These are phyloP conservation scores for Cygnus olor DNA, from an alignment of 2,797 vertebrate genomes.

Conservation along the genomic window DNA sequence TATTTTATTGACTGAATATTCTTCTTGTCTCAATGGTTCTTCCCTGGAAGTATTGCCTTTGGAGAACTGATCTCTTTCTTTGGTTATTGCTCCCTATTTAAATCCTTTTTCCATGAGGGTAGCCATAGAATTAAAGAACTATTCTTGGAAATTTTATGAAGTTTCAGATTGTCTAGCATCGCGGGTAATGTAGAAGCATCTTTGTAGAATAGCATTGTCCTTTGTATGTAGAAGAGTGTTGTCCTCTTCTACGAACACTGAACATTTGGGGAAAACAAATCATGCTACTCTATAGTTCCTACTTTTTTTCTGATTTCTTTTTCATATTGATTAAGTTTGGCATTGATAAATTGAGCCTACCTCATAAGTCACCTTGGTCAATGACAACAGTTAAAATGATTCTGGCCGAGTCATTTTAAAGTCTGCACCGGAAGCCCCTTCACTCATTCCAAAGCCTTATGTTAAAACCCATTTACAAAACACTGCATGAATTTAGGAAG, in stretches of 20 bases:
- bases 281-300: background rate
- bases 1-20: background rate
- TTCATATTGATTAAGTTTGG: conserved; percentile 6
- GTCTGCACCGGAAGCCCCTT: background rate
- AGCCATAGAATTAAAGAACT: background rate
- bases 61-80: background rate
- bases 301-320: background rate
- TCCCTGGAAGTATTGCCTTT: background rate
- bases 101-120: background rate
- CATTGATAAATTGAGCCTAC: background rate
- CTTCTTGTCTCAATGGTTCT: background rate
- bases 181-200: background rate
- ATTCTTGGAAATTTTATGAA: background rate
- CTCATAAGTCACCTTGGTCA: background rate
- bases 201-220: background rate
- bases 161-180: background rate
- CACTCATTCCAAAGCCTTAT: background rate
- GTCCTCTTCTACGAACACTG: no score
- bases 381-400: background rate
- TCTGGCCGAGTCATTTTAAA: background rate
- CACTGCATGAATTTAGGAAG: background rate
- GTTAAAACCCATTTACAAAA: background rate
- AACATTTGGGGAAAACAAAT: background rate
- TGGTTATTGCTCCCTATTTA: background rate
- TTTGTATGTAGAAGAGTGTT: background rate